phyloP scores from a whole-genome alignment of 1,140 invertebrate genomes.

The Penaeus japonicus region DNA sequence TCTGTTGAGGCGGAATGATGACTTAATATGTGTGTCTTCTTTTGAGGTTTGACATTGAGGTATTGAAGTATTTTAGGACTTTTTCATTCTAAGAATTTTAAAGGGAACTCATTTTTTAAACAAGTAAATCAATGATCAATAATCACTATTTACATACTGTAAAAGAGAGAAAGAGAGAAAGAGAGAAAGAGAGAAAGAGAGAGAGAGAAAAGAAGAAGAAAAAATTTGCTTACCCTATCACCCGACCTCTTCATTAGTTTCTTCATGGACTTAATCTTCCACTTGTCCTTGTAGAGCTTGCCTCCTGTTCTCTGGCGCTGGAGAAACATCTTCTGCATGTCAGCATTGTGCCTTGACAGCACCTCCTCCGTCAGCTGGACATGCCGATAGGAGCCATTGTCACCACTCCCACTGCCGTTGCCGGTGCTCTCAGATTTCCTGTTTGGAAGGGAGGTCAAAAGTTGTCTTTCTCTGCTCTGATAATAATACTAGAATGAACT shows the following conservation, averaged over 20 bases:
- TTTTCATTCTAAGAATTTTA: too few species aligned
- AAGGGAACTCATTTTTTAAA: too few species aligned
- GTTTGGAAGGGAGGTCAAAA: neutral
- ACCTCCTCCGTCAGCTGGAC: slow-evolving; percentile 59
- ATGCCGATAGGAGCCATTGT: slow-evolving; percentile 62
- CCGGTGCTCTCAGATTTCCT: slow-evolving; percentile 63
- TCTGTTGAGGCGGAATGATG: neutral
- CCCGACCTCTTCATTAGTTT: slow-evolving; percentile 22
- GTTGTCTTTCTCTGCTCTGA: too few species aligned
- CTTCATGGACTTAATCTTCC: slow-evolving; percentile 25
- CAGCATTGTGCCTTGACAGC: slow-evolving; percentile 73
- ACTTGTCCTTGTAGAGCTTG: slow-evolving; percentile 25
- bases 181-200: neutral
- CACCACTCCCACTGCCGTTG: slow-evolving; percentile 67
- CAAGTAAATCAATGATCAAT: too few species aligned
- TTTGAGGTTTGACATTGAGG: too few species aligned
- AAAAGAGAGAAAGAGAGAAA: too few species aligned
- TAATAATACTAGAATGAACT: too few species aligned
- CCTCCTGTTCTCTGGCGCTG: slow-evolving; percentile 71
- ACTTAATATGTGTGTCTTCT: too few species aligned
- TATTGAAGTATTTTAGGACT: too few species aligned
- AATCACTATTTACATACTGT: too few species aligned
- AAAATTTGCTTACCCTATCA: slow-evolving; percentile 25
- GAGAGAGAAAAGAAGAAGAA: slow-evolving; percentile 50
- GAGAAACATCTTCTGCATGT: slow-evolving; percentile 80